Evolutionary conservation across 2,797 vertebrate genomes (phyloP), one percentile per base, ranked within the genome.

Genomic region (Vultur gryphus): DNA sequence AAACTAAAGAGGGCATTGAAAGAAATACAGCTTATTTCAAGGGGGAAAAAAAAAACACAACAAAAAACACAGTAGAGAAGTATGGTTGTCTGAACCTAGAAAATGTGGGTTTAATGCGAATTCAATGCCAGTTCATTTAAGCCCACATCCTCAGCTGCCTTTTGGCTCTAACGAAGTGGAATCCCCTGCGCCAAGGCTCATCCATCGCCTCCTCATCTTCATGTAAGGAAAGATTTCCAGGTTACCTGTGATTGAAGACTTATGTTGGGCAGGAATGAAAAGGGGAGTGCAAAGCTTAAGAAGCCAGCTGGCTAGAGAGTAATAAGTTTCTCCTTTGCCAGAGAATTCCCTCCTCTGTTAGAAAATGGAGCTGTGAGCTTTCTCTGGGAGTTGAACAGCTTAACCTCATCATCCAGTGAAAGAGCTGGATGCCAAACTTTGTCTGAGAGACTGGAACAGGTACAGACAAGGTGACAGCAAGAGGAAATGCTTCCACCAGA

Each of bases 361-460:
- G 66, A 75, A 90, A 91, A 70, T 18, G 28, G 61, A 88, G 31
- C 37, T 37, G 7, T 67, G 46, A 90, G 72, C 37, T 67, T 84
- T 88, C 61, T 90, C 26, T 78, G 83, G 35, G 79, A 91, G 46
- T 35, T 49, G 41, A 94, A 85, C 39, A 91, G 72, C 76, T 95
- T 95, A 86, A 93, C 76, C 80, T 89, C 69, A 71, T 86, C 49
- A 91, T 62, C 44, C 2, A 0, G 31, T 52, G 44, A 46, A 94
- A 77, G 67, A 91, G 61, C 49, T 91, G 67, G 41, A 59, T 91
- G 91, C 54, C 91, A 95, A 89, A 91, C 7, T 39, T 88, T 80
- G 23, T 52, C 39, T 84, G 52, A 66, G n/a, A 78, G 48, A 28
- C 19, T 70, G 28, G 46, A 93, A 62, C 43, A 75, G 7, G 19